Evolutionary conservation across 2,113 vertebrate genomes (phyloP), one percentile per base, ranked within the genome.

Genomic region (Pao palembangensis): DNA sequence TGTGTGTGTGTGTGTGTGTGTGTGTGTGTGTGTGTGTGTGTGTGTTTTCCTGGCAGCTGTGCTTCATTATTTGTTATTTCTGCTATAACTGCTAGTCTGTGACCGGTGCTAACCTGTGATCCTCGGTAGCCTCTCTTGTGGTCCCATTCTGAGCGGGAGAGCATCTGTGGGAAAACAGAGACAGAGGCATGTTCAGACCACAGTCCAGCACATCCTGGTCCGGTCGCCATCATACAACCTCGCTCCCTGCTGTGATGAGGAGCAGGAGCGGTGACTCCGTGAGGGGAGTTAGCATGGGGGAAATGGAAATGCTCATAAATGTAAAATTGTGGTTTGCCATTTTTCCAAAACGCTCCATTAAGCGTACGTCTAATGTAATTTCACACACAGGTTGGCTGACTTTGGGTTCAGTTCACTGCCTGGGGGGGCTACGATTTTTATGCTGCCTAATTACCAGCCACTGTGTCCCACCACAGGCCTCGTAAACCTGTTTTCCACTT

Each of bases 131-230:
- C 93, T 84, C 94, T 90, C 71, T 94, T 98, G 88, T 96, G 93
- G 75, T 98, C 95, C 95, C 95, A 98, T 64, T 98, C 95, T 48
- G 93, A 91, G 80, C 95, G 93, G 62, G 87, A 58, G 25, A 91
- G 86, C 80, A 88, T 91, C 90, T 91, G 88, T 72, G 71, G 62
- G 71, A 76, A 85, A 65, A 76, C 61, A 80, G 48, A 73, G 62
- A 80, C 20, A 79, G 64, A 82, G 44, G 58, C 51, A 75, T 71
- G 54, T 77, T 82, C 57, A 86, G 73, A 81, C 58, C 63, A 44
- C 62, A 71, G 53, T 63, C 46, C 55, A 63, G 48, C 64, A 75
- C 69, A 73, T 77, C 60, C 66, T 78, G 69, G 73, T 52, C 69
- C 74, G 70, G 56, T 69, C 66, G n/a, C 31, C 46, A 6, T 64